These are phyloP conservation scores for Grantiella picta DNA, from an alignment of 2,113 vertebrate genomes.

Conservation along the genomic window DNA sequence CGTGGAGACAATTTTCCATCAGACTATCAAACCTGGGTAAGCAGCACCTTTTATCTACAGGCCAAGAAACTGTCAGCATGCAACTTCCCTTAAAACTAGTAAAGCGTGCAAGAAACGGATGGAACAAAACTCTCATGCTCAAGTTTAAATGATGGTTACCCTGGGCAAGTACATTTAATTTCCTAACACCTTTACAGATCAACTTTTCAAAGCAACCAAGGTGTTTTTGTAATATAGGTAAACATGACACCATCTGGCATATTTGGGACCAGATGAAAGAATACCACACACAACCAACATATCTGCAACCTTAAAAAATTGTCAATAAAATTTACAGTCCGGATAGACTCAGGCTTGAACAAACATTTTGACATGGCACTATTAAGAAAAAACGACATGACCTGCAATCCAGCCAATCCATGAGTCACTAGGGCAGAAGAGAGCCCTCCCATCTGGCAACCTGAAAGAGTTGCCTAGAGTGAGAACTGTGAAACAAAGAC, in stretches of 20 bases:
- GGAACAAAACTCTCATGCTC: not conserved
- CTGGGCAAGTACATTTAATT: not conserved
- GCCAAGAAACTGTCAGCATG: slow-evolving; percentile 45
- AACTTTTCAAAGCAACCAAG: not conserved
- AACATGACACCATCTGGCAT: not conserved
- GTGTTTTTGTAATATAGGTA: not conserved
- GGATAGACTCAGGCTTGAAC: not conserved
- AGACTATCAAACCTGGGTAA: not conserved
- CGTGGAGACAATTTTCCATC: not conserved
- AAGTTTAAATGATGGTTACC: not conserved
- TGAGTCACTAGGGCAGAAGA: not conserved
- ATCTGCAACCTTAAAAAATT: not conserved
- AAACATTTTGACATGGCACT: not conserved
- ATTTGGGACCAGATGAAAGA: not conserved
- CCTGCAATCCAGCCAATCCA: not conserved
- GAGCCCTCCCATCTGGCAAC: not conserved
- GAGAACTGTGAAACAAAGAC: not conserved
- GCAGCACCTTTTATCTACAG: not conserved
- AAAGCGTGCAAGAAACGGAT: not conserved
- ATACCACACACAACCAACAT: not conserved
- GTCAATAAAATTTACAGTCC: not conserved
- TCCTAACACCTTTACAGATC: not conserved
- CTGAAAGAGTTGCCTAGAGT: not conserved
- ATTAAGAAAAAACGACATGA: not conserved
- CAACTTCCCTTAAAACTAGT: not conserved